Evolutionary conservation across 2,888 invertebrate species (phyloP), one percentile per base, ranked within the genome.

Genomic region (Tethea ocularis): DNA sequence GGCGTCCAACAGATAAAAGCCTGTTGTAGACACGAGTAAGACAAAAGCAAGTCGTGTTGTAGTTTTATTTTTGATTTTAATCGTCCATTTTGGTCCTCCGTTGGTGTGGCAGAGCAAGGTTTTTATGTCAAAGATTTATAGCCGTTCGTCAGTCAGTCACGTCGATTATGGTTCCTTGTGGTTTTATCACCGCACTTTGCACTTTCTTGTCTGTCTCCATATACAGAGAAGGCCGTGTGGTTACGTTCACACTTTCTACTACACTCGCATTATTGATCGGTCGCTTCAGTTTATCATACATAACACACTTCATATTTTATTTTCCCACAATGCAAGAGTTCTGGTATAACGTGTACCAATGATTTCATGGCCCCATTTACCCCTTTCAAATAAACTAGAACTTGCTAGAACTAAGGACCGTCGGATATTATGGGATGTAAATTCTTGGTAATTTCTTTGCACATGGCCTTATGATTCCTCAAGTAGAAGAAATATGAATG

Each of bases 21-120:
- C 84, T 82, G 80, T 84, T 87, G 88, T 89, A 89, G 87, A 91
- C 91, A 89, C 84, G 86, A 83, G 87, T 88, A 90, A 92, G 86
- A 91, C 89, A 91, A 91, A 89, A 89, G 88, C 82, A 72, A 64
- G 77, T 74, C 80, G 77, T 78, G 82, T 83, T 83, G 83, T 89
- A 86, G 83, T 91, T 87, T 80, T 87, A 80, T 88, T 89, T 89
- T 84, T 82, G 82, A 84, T 87, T 88, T 83, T 86, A 87, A 86
- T 88, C 88, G 84, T 78, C 84, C 84, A 80, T 85, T 87, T 87
- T 80, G 77, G 82, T 82, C 77, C 78, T 78, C 72, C 70, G 74
- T 68, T 72, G 69, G 75, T 80, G 75, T 80, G 75, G 78, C 78
- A 60, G 60, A 57, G 72, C 77, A 76, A 64, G 66, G 78, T 84